These are phyloP conservation scores for Loripinus fragilis DNA, from an alignment of 2,888 invertebrate species.

Conservation along the genomic window DNA sequence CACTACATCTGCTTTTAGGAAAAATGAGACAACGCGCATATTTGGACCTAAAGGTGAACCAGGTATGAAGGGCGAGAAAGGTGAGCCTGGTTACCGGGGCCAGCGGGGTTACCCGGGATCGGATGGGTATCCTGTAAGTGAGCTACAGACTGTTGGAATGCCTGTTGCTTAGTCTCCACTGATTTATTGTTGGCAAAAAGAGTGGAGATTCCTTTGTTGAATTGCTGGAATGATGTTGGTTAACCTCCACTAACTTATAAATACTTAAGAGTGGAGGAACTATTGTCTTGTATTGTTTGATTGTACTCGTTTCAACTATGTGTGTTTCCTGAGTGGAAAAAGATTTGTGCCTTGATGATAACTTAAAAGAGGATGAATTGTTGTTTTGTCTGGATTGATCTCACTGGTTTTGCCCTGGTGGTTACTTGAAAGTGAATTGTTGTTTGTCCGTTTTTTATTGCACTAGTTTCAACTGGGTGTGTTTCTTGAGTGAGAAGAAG, in stretches of 20 bases:
- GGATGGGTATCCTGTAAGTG: slow-evolving; percentile 52
- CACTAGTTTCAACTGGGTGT: too few species aligned
- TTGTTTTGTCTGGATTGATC: too few species aligned
- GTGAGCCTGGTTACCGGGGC: slow-evolving; percentile 66
- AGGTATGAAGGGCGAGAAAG: slow-evolving; percentile 64
- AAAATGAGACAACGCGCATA: slow-evolving; percentile 35
- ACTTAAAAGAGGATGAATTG: too few species aligned
- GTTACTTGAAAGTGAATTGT: too few species aligned
- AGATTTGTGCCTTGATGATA: too few species aligned
- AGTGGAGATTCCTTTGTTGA: slow-evolving; percentile 15
- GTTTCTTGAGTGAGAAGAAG: too few species aligned
- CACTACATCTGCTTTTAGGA: slow-evolving; percentile 39
- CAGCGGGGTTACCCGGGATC: slow-evolving; percentile 49
- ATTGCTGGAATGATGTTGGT: background rate
- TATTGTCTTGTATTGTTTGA: background rate
- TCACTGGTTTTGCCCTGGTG: too few species aligned
- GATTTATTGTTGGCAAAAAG: background rate
- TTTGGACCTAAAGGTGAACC: slow-evolving; percentile 51
- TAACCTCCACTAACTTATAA: slow-evolving; percentile 1
- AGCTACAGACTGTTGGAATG: background rate
- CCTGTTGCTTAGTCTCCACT: slow-evolving; percentile 1
- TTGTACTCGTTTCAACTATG: too few species aligned
- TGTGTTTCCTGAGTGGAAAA: too few species aligned
- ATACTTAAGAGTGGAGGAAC: background rate
- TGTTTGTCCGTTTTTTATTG: too few species aligned